Percentiles rank a stretch among this genome's conserved stretches.
phyloP scores from a whole-genome alignment of 2,113 vertebrate species.

The Pleuronectes platessa region DNA sequence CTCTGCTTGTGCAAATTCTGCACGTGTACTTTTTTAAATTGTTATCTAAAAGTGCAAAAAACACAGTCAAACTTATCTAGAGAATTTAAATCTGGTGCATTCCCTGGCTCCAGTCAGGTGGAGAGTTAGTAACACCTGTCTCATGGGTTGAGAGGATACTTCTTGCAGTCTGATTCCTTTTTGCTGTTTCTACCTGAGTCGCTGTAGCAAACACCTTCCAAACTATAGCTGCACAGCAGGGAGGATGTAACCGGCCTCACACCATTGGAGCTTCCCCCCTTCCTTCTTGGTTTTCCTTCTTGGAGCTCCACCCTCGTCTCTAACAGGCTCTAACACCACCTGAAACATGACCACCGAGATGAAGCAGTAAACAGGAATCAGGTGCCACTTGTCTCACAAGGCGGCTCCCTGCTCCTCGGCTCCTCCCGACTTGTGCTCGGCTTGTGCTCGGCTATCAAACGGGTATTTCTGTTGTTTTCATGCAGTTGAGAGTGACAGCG shows the following conservation, averaged over 20 bases:
- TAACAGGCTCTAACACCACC: neutral
- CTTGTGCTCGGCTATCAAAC: neutral
- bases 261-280: neutral
- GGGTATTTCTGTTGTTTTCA: conserved; percentile 8
- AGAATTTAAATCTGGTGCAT: no score
- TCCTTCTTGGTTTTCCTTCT: neutral
- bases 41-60: neutral
- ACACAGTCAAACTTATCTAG: no score
- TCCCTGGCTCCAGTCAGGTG: neutral
- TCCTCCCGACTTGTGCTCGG: neutral
- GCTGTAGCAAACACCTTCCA: neutral
- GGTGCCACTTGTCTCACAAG: conserved; percentile 10
- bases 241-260: neutral
- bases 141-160: neutral
- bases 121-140: no score
- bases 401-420: neutral
- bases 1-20: no score
- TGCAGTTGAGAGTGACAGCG: conserved; percentile 38
- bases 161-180: neutral
- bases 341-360: neutral
- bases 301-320: neutral
- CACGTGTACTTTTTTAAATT: no score
- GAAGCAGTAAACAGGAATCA: conserved; percentile 18
- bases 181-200: neutral
- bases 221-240: neutral